Conservation (phyloP, 1,140 invertebrate genomes). For the Macrocentrus cingulum region DNA sequence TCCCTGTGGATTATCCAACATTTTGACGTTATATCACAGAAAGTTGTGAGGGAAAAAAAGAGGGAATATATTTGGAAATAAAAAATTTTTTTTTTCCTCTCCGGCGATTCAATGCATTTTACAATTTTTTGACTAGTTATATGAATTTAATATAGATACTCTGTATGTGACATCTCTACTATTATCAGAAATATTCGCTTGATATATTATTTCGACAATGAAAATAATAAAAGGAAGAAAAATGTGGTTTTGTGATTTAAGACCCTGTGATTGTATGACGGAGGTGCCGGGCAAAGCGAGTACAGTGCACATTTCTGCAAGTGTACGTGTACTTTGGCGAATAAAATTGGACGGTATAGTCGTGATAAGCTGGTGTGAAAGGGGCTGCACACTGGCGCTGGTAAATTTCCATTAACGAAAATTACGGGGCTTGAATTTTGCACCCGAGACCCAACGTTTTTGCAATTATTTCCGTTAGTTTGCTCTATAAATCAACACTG, state of each 20-base stretch:
- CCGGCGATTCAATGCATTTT: too few species aligned
- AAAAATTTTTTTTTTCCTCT: too few species aligned
- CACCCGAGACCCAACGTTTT: slow-evolving; percentile 24
- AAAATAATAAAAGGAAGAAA: background rate
- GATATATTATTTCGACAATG: background rate
- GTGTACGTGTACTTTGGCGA: background rate
- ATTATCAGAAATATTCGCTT: background rate
- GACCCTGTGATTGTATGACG: background rate
- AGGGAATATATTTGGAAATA: too few species aligned
- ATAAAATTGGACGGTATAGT: slow-evolving; percentile 30
- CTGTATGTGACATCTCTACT: too few species aligned
- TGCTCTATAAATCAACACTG: slow-evolving; percentile 38
- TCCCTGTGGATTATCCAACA: too few species aligned
- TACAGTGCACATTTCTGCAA: background rate
- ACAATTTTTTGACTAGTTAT: too few species aligned
- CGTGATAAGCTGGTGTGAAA: slow-evolving; percentile 30
- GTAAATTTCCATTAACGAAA: slow-evolving; percentile 48
- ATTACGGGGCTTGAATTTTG: slow-evolving; percentile 35
- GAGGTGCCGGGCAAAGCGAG: background rate
- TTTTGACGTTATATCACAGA: too few species aligned
- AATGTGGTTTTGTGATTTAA: slow-evolving; percentile 7
- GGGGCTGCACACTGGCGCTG: slow-evolving; percentile 23
- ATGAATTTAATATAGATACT: too few species aligned
- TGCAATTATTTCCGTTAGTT: slow-evolving; percentile 40
- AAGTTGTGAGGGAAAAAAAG: too few species aligned